phyloP scores from a whole-genome alignment of 2,113 vertebrate species.

The Eulacestoma nigropectus region DNA sequence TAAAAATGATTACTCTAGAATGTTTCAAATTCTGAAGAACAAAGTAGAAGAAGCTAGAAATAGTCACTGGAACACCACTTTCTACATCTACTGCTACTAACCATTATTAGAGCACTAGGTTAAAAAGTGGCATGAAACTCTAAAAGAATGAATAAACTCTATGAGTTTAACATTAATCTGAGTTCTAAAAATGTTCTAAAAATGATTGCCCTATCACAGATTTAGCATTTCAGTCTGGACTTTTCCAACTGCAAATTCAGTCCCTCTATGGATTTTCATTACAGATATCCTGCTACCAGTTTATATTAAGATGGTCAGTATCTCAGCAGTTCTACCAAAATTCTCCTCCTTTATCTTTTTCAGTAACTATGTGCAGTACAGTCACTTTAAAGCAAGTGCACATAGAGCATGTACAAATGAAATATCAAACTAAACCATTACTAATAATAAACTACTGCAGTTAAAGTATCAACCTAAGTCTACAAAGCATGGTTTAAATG shows the following conservation, averaged over 20 bases:
- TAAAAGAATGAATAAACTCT: not conserved
- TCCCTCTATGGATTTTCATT: not conserved
- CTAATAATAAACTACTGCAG: not conserved
- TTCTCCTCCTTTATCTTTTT: not conserved
- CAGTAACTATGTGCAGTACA: not conserved
- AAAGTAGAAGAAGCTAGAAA: not conserved
- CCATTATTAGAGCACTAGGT: not conserved
- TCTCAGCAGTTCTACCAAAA: not conserved
- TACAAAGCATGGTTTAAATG: not conserved
- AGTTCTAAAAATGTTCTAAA: not conserved
- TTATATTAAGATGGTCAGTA: not conserved
- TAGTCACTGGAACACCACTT: not conserved
- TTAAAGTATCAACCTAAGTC: not conserved
- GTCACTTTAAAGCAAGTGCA: not conserved
- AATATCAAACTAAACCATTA: not conserved
- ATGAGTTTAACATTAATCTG: not conserved
- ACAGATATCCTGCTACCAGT: not conserved
- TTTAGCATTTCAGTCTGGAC: not conserved
- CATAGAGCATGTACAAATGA: not conserved
- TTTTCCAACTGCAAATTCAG: not conserved
- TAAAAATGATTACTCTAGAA: not conserved
- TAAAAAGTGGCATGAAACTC: not conserved
- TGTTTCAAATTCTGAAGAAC: not conserved
- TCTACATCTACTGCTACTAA: not conserved
- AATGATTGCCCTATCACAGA: not conserved